These are phyloP conservation scores for Fistularia tabacaria DNA, from an alignment of 2,797 vertebrate species.

Conservation along the genomic window DNA sequence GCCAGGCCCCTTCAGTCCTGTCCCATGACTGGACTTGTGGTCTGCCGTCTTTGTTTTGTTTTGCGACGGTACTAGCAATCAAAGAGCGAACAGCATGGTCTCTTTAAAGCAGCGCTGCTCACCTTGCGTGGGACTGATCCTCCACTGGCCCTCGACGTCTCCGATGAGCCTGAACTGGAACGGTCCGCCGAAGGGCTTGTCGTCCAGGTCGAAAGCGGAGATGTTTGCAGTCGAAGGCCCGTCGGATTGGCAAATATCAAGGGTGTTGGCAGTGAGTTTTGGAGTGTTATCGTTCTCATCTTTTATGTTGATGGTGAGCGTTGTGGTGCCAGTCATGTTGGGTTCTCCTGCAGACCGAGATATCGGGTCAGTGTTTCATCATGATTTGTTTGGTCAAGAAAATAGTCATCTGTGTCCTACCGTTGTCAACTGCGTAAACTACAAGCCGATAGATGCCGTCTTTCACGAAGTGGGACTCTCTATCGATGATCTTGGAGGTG, in stretches of 20 bases:
- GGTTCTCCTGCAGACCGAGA: constrained; percentile 52
- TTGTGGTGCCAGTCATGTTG: constrained; percentile 55
- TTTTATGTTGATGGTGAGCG: constrained; percentile 41
- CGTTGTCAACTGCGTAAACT: constrained; percentile 57
- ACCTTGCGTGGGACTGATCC: constrained; percentile 58
- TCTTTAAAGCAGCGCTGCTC: background rate
- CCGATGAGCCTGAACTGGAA: constrained; percentile 64
- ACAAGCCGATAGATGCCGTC: constrained; percentile 50
- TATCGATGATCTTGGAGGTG: constrained; percentile 46
- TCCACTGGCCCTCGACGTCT: constrained; percentile 59
- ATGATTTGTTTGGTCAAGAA: background rate
- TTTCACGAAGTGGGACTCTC: constrained; percentile 59
- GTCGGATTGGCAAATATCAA: constrained; percentile 56
- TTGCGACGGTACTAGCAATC: too few species aligned
- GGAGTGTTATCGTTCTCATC: constrained; percentile 67
- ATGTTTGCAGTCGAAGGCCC: constrained; percentile 27
- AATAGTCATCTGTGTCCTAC: constrained; percentile 38
- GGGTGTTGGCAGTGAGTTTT: background rate
- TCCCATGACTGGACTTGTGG: too few species aligned
- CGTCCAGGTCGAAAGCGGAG: constrained; percentile 51
- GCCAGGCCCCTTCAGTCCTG: too few species aligned
- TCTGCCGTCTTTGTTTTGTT: too few species aligned
- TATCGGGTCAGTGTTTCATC: background rate
- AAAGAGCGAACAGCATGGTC: background rate
- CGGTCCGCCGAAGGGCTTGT: constrained; percentile 56